Percentiles rank a stretch among this genome's conserved stretches.
Conservation (phyloP, 2,113 vertebrate species). For the Ascaphus truei region DNA sequence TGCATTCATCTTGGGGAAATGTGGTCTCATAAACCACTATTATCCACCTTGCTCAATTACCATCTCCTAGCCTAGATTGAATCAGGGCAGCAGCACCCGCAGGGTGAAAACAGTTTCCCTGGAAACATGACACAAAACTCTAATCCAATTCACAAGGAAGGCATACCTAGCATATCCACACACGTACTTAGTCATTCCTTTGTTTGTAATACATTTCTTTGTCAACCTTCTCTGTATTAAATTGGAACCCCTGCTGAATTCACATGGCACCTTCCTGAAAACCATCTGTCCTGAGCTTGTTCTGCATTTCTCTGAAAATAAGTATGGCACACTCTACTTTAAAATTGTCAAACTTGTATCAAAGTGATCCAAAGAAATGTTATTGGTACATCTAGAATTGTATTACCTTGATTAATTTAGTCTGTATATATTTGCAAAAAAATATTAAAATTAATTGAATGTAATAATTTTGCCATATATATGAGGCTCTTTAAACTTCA, state of each 20-base stretch:
- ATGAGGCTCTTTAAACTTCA: neutral
- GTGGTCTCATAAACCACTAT: constrained; percentile 38
- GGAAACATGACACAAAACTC: constrained; percentile 67
- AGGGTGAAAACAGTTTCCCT: constrained; percentile 65
- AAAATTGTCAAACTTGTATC: neutral
- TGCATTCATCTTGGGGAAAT: too few relatives aligned
- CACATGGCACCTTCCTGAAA: constrained; percentile 33
- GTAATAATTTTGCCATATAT: neutral
- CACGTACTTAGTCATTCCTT: constrained; percentile 34
- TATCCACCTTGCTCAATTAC: constrained; percentile 36
- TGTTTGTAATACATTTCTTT: constrained; percentile 38
- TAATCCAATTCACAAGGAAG: constrained; percentile 37
- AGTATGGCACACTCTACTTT: too few relatives aligned
- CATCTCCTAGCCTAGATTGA: constrained; percentile 51
- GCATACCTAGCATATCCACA: neutral
- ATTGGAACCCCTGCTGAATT: constrained; percentile 44
- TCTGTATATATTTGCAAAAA: neutral
- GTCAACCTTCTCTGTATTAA: constrained; percentile 45
- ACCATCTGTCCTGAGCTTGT: constrained; percentile 35
- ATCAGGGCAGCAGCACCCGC: constrained; percentile 59
- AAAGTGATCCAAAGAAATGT: neutral
- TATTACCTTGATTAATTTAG: neutral
- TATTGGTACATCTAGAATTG: neutral
- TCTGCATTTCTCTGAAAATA: neutral
- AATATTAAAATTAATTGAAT: too few relatives aligned